These are phyloP conservation scores for Laspeyria flexula DNA, from an alignment of 2,888 invertebrate genomes.

Conservation along the genomic window DNA sequence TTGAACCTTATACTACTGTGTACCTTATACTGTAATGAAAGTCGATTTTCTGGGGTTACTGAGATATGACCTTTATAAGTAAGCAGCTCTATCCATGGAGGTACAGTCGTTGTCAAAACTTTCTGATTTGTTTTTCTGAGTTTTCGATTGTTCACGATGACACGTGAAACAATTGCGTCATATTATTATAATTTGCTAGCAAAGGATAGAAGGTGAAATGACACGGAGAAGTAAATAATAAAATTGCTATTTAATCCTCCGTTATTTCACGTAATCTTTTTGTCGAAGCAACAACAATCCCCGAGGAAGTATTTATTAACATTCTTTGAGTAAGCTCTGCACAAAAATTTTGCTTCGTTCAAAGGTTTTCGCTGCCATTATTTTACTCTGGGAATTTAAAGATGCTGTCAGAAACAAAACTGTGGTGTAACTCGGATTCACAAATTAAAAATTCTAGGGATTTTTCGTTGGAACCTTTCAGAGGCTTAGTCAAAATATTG, in stretches of 20 bases:
- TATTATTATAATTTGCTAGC: no score
- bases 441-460: slow-evolving; percentile 1
- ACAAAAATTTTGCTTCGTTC: slow-evolving; percentile 9
- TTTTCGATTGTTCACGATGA: no score
- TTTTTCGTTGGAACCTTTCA: not conserved
- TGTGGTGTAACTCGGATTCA: slow-evolving; percentile 4
- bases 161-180: no score
- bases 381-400: slow-evolving; percentile 12
- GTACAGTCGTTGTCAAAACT: no score
- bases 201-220: no score
- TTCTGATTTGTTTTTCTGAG: no score
- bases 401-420: slow-evolving; percentile 23
- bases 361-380: slow-evolving; percentile 19
- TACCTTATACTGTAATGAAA: no score
- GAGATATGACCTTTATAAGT: no score
- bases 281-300: slow-evolving; percentile 16
- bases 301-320: slow-evolving; percentile 27
- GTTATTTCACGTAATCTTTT: slow-evolving; percentile 11
- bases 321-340: slow-evolving; percentile 16
- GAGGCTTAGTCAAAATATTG: not conserved
- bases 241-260: slow-evolving; percentile 14
- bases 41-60: no score
- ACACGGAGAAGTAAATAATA: not conserved
- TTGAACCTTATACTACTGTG: no score
- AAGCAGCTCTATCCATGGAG: no score